Percentiles rank a stretch among this genome's conserved stretches.
Evolutionary conservation across 37 sponge, comb jelly and placozoan species (phyloP).

Genomic region (Aplysina aerophoba): DNA sequence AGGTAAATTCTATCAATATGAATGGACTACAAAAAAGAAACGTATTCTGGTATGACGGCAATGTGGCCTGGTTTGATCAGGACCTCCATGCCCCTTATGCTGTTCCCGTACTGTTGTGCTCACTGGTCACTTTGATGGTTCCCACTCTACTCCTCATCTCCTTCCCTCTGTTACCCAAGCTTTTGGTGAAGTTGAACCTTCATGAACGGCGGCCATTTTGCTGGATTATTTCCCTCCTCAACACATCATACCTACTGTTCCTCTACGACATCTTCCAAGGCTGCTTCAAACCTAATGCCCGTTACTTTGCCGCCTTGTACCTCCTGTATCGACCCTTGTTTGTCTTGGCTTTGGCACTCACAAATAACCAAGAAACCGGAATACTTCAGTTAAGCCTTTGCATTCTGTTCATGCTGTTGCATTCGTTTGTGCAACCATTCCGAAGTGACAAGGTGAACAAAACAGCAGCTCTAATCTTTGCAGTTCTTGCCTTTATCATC

Average conservation of each 20-base stretch:
- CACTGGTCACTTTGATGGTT: background rate
- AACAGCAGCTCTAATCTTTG: background rate
- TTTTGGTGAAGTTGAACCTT: background rate
- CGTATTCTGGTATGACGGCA: background rate
- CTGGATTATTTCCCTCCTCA: background rate
- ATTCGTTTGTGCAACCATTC: constrained; percentile 18
- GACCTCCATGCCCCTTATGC: background rate
- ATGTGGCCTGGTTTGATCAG: background rate
- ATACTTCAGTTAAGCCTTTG: background rate
- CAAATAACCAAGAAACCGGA: background rate
- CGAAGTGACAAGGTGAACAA: background rate
- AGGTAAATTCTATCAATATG: no score
- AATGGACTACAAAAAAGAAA: no score
- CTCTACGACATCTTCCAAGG: constrained; percentile 30
- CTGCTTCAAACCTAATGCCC: constrained; percentile 1
- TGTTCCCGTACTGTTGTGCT: background rate
- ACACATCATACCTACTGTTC: background rate
- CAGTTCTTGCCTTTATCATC: background rate
- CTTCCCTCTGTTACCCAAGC: background rate
- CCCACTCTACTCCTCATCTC: background rate
- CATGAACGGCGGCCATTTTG: background rate
- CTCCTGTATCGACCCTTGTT: background rate
- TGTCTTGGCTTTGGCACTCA: background rate
- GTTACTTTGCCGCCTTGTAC: constrained; percentile 22
- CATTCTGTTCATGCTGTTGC: background rate